phyloP scores from a whole-genome alignment of 1,140 invertebrate genomes.

The Hetaerina americana region DNA sequence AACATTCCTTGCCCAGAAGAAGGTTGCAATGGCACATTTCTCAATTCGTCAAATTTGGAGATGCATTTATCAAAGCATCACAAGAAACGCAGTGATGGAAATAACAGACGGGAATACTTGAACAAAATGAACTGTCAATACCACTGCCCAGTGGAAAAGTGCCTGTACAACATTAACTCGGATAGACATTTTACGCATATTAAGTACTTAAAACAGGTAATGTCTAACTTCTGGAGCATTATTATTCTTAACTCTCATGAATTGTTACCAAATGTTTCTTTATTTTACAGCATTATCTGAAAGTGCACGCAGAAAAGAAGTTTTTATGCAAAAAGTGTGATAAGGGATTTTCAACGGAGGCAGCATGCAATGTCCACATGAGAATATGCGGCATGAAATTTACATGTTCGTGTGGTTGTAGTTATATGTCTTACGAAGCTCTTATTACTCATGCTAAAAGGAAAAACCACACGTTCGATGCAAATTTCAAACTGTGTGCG shows the following conservation, averaged over 20 bases:
- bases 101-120: not conserved
- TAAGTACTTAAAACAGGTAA: conserved; percentile 35
- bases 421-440: conserved; percentile 39
- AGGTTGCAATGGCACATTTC: conserved; percentile 9
- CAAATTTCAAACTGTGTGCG: conserved; percentile 20
- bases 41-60: conserved; percentile 11
- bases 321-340: conserved; percentile 35
- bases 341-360: conserved; percentile 39
- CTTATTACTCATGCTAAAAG: conserved; percentile 41
- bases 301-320: conserved; percentile 42
- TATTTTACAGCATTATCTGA: conserved; percentile 41
- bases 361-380: conserved; percentile 31
- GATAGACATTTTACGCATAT: conserved; percentile 27
- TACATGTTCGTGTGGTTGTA: conserved; percentile 35
- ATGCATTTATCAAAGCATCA: conserved; percentile 13
- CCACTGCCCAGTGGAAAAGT: conserved; percentile 29
- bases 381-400: conserved; percentile 37
- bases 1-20: conserved; percentile 12
- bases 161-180: conserved; percentile 27
- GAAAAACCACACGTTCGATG: conserved; percentile 30
- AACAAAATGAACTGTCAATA: conserved; percentile 22
- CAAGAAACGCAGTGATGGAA: conserved; percentile 6
- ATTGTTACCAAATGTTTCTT: not conserved
- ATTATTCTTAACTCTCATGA: not conserved
- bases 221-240: not conserved